Conservation (phyloP, 2,113 vertebrate species). For the Etheostoma cragini region DNA sequence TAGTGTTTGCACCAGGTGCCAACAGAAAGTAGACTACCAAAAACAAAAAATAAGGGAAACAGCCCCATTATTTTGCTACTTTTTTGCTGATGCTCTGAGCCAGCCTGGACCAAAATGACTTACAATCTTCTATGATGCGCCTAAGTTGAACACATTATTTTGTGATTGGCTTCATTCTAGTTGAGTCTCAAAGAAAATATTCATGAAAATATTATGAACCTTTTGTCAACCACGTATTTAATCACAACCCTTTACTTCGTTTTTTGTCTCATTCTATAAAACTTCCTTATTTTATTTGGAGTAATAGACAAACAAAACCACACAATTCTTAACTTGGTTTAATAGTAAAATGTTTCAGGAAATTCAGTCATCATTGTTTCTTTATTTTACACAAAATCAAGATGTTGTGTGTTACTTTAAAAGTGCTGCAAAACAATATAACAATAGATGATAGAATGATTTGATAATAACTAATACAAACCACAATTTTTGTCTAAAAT, state of each 20-base stretch:
- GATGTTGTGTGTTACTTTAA: not conserved
- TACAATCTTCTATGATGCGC: not conserved
- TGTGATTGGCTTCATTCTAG: not conserved
- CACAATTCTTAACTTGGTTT: not conserved
- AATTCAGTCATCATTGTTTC: not conserved
- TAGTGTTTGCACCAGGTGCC: not conserved
- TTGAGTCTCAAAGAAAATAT: not conserved
- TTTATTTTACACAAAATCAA: not conserved
- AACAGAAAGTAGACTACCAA: not conserved
- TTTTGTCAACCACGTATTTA: not conserved
- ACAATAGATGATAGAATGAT: not conserved
- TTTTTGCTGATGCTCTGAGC: not conserved
- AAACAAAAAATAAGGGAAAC: not conserved
- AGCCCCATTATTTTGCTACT: not conserved
- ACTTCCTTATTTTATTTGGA: not conserved
- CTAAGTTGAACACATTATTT: not conserved
- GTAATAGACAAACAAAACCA: not conserved
- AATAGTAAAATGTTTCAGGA: not conserved
- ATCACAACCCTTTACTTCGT: not conserved
- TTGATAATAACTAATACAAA: slow-evolving; percentile 10
- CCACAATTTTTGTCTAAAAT: slow-evolving; percentile 30
- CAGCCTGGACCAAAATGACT: not conserved
- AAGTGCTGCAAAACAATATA: not conserved
- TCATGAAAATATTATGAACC: not conserved
- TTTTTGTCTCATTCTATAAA: not conserved